Evolutionary conservation across 2,888 invertebrate species (phyloP).

Genomic region (Subacronicta megacephala): DNA sequence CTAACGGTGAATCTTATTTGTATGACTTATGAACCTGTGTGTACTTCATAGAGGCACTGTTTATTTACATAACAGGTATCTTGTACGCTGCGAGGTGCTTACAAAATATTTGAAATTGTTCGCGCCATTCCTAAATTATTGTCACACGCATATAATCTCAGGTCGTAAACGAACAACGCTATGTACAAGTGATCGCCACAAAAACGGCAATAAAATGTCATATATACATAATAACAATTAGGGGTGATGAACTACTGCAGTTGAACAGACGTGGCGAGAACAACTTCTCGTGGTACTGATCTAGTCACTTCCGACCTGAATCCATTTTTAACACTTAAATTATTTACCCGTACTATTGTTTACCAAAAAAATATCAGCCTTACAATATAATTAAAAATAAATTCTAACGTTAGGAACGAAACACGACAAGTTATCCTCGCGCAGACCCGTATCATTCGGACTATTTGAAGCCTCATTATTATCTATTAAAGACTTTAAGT

Average conservation of each 20-base stretch:
- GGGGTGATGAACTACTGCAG: slow-evolving; percentile 45
- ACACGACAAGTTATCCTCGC: slow-evolving; percentile 81
- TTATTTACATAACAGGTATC: slow-evolving; percentile 35
- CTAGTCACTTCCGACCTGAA: slow-evolving; percentile 63
- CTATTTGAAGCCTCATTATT: slow-evolving; percentile 66
- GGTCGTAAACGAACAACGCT: slow-evolving; percentile 67
- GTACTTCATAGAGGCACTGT: slow-evolving; percentile 74
- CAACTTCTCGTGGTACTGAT: slow-evolving; percentile 69
- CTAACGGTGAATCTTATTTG: slow-evolving; percentile 75
- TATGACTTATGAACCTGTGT: slow-evolving; percentile 56
- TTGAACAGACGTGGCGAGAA: slow-evolving; percentile 68
- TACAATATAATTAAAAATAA: slow-evolving; percentile 79
- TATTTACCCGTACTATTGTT: slow-evolving; percentile 83
- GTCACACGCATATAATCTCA: slow-evolving; percentile 74
- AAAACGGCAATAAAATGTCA: slow-evolving; percentile 63
- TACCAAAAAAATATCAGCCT: slow-evolving; percentile 82
- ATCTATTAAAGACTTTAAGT: slow-evolving; percentile 54
- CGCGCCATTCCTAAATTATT: slow-evolving; percentile 69
- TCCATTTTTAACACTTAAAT: slow-evolving; percentile 66
- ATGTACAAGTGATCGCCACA: slow-evolving; percentile 70
- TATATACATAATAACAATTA: slow-evolving; percentile 69
- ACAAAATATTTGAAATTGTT: slow-evolving; percentile 22
- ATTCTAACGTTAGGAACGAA: slow-evolving; percentile 85
- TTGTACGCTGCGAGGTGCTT: slow-evolving; percentile 24
- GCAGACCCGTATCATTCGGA: slow-evolving; percentile 58